Evolutionary conservation across 2,113 vertebrate genomes (phyloP), one percentile per base, ranked within the genome.

Genomic region (Otolemur garnettii): DNA sequence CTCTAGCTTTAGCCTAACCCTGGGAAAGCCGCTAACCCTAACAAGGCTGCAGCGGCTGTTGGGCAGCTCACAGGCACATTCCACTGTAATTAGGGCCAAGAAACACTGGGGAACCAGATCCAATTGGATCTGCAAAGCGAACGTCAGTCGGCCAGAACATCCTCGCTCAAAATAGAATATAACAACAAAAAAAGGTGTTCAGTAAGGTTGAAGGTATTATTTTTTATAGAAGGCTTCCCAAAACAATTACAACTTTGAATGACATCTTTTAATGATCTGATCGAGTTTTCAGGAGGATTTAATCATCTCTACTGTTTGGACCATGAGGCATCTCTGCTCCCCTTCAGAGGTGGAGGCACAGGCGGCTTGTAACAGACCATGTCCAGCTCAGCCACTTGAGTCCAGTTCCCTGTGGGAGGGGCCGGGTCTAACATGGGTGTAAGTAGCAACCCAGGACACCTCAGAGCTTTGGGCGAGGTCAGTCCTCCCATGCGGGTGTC

Each of bases 371-470:
- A 8, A 33, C 38, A 84, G 85, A 7, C n/a, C 15, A 12, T 0
- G 0, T 22, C 35, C 18, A 18, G 24, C 17, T 75, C 24, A 4
- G n/a, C 69, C 2, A 17, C 17, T 5, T 68, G 45, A 71, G 33
- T n/a, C 50, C n/a, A 50, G 45, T 50, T 7, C 30, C 3, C 30
- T 13, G 33, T 17, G 10, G 55, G 6, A 62, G 10, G 8, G 2
- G 0, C 53, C 12, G n/a, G 2, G 18, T 80, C 30, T 2, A 14
- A 1, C 10, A 3, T 0, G 8, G 10, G 14, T 33, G 0, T 0
- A 1, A 0, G 30, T 45, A 11, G 12, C 19, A 28, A 10, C 26
- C 42, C 22, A 1, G 1, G 12, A 10, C 33, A 57, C 0, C 2
- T 11, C 4, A 1, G 26, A 71, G 14, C 11, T 18, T 18, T 3